A percentile compares a stretch with the other conserved stretches of the same genome.
Evolutionary conservation across 92 coral and sea anemone species (phyloP).

Genomic region (Palythoa grandis): DNA sequence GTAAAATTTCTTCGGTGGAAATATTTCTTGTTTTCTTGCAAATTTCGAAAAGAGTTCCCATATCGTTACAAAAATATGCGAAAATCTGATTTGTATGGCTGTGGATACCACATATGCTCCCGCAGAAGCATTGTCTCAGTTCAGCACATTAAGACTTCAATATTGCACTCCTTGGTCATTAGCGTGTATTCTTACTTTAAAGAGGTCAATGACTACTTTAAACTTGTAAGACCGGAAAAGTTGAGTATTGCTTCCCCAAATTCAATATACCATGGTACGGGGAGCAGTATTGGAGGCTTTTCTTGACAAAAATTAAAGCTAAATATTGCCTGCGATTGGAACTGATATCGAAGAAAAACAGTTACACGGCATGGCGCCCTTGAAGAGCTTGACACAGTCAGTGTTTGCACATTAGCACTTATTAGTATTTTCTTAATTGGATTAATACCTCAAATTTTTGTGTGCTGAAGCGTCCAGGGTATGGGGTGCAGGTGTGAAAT

Average conservation of each 20-base stretch:
- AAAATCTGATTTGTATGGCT: too few species aligned
- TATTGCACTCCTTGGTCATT: too few species aligned
- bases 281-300: too few species aligned
- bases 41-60: neutral
- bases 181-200: too few species aligned
- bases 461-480: neutral
- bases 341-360: neutral
- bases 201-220: too few species aligned
- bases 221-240: too few species aligned
- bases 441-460: neutral
- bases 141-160: too few species aligned
- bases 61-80: too few species aligned
- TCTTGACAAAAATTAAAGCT: neutral
- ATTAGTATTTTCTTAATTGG: neutral
- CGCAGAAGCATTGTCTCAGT: too few species aligned
- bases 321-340: neutral
- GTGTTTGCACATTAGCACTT: constrained; percentile 5
- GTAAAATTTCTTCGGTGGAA: neutral
- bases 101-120: too few species aligned
- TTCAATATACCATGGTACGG: too few species aligned
- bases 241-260: too few species aligned
- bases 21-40: neutral
- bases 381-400: neutral
- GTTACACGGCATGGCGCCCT: neutral
- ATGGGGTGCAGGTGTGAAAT: neutral